phyloP scores from a whole-genome alignment of 2,797 vertebrate species.

The Acanthiza pusilla region DNA sequence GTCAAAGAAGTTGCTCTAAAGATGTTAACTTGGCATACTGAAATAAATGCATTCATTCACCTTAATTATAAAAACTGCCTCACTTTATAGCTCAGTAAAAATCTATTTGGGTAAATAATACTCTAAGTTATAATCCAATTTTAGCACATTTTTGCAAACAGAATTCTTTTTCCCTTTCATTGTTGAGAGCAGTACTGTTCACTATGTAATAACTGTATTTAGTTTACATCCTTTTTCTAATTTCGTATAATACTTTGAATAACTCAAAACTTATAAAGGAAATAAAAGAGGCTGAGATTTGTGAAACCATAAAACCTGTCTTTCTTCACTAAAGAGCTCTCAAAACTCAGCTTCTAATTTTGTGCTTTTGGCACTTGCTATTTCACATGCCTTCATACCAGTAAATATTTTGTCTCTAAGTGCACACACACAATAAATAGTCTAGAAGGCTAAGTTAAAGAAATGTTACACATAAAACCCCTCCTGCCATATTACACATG shows the following conservation, averaged over 20 bases:
- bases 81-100: background rate
- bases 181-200: background rate
- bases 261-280: background rate
- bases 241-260: background rate
- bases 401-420: background rate
- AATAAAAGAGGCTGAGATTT: background rate
- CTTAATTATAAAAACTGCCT: constrained; percentile 17
- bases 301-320: background rate
- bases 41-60: constrained; percentile 25
- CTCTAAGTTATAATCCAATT: constrained; percentile 8
- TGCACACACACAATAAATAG: background rate
- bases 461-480: background rate
- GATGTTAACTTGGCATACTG: background rate
- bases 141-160: background rate
- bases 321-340: background rate
- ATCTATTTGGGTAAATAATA: background rate
- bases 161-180: background rate
- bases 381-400: background rate
- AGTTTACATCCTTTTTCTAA: background rate
- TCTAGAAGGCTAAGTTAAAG: background rate
- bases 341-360: background rate
- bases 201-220: background rate
- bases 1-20: background rate
- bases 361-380: background rate
- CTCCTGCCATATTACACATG: background rate